Percentiles rank a stretch among this genome's conserved stretches.
Conservation (phyloP, 2,797 vertebrate species). For the Carcharodon carcharias region DNA sequence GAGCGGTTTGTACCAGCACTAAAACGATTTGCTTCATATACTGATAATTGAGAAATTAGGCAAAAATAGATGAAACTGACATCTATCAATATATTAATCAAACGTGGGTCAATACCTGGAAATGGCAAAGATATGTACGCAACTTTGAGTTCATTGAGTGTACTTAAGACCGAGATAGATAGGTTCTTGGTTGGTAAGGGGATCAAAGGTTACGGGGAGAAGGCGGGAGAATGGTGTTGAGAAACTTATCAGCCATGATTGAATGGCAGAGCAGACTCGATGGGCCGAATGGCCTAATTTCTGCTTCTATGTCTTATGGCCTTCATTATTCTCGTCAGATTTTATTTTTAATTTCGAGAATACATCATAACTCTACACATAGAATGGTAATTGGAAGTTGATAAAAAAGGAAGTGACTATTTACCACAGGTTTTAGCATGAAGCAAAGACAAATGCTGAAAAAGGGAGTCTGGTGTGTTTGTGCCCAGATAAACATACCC, state of each 20-base stretch:
- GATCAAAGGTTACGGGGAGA: too few relatives aligned
- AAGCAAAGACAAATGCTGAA: neutral
- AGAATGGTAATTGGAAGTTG: neutral
- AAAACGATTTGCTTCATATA: neutral
- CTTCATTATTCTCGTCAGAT: neutral
- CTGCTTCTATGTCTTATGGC: too few relatives aligned
- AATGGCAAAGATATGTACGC: neutral
- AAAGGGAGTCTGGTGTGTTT: neutral
- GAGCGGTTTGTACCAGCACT: neutral
- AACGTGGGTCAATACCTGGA: neutral
- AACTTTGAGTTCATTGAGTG: neutral
- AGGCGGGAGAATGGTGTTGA: too few relatives aligned
- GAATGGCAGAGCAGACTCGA: too few relatives aligned
- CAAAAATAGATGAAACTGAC: neutral
- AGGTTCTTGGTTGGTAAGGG: too few relatives aligned
- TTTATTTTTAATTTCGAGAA: slow-evolving; percentile 5
- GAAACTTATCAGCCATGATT: too few relatives aligned
- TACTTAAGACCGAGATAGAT: too few relatives aligned
- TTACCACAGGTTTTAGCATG: neutral
- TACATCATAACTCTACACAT: neutral
- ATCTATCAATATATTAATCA: neutral
- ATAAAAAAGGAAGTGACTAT: neutral
- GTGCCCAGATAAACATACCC: neutral
- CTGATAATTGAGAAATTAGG: neutral
- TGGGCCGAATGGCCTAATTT: too few relatives aligned